Conservation (phyloP, 1,140 invertebrate genomes). For the Lutraria rhynchaena region DNA sequence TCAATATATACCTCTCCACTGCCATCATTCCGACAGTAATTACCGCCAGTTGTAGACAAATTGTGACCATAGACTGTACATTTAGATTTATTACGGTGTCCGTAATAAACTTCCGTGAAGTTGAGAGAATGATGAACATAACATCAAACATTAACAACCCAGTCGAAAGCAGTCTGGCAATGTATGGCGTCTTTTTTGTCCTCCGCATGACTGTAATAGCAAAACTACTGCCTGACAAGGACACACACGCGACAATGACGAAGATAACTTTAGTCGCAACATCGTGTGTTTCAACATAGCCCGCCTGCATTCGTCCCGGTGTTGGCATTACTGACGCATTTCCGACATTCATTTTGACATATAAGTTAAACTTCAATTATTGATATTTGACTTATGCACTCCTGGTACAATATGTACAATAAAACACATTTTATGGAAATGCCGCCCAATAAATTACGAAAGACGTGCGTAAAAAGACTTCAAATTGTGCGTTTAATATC, state of each 20-base stretch:
- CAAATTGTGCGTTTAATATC: no score
- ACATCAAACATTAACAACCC: slow-evolving; percentile 4
- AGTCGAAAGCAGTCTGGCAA: not conserved
- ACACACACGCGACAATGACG: not conserved
- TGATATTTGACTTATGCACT: no score
- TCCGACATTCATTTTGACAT: no score
- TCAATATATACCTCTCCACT: not conserved
- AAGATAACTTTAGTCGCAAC: not conserved
- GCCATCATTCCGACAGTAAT: slow-evolving; percentile 18
- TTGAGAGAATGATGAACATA: not conserved
- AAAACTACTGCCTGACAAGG: not conserved
- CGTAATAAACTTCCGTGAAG: not conserved
- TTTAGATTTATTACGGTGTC: not conserved
- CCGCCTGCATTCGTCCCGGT: no score
- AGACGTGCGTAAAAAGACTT: no score
- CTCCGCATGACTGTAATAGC: not conserved
- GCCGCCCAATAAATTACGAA: no score
- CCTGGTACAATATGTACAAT: no score
- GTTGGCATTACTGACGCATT: no score
- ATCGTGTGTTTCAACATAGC: not conserved
- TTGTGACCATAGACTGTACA: not conserved
- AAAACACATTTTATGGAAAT: no score
- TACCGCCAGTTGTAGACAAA: not conserved
- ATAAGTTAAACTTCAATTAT: no score
- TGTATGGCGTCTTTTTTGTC: not conserved